Base-by-base conservation (phyloP, 1,140 invertebrate genomes). In the Drosophila nannoptera region DNA sequence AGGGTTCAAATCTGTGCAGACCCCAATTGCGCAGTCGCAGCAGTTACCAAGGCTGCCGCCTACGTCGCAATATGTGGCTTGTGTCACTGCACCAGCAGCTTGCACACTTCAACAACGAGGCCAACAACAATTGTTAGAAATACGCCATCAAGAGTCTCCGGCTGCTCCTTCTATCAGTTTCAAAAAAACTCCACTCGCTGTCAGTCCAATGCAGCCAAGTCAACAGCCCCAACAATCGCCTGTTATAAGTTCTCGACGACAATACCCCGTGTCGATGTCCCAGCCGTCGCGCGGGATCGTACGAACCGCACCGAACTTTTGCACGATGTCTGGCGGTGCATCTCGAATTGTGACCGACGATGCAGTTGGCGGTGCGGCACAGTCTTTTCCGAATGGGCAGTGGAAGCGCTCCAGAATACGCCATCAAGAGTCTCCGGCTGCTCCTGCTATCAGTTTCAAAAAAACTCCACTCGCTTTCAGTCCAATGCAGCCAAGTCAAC, bases 1-100 rank as follows among this genome's bases (percentile, higher is more conserved):
- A 29, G 75, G 76, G 71, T 45, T 71, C 14, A 55, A 35, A 11
- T 54, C 52, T 5, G 60, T 73, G 1, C 45, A 11, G 46, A 42
- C 53, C 7, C 12, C 22, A 4, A 9, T 35, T 2, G 2, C 11
- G 3, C 16, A 40, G 5, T 43, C 16, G 1, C 12, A 45, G 38
- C 12, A 35, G 9, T 2, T n/a, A 16, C 33, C 33, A 14, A 32
- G 8, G 12, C 2, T 35, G 11, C n/a, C 29, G 2, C 7, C 11
- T 31, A n/a, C 22, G n/a, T 22, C 7, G 1, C 33, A 33, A 11
- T 4, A 14, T 6, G 43, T 7, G 9, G 11, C 14, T 1, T 14
- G 9, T n/a, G 7, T 14, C n/a, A 36, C 38, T 12, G 16, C 11
- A 3, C 9, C 48, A 3, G 12, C 46, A n/a, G 38, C 36, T 48